A percentile compares a stretch with the other conserved stretches of the same genome.
Conservation (phyloP, 2,797 vertebrate genomes). For the Meda fulgida region DNA sequence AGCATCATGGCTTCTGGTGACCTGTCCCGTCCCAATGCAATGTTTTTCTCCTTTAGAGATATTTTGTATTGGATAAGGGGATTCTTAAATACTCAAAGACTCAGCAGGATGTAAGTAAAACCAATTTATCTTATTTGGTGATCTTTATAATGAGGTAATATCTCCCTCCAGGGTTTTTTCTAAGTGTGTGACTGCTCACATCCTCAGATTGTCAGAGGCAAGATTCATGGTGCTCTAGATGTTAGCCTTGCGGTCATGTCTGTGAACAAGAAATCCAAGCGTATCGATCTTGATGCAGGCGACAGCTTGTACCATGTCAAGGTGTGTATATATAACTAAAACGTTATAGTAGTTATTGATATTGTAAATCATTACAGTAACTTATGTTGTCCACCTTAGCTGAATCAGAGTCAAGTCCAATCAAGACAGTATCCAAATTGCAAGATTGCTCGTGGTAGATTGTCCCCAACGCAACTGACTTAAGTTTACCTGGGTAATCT, state of each 20-base stretch:
- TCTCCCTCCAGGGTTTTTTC: neutral
- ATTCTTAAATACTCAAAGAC: conserved; percentile 87
- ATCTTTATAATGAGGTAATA: neutral
- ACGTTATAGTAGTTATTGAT: conserved; percentile 63
- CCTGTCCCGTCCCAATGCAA: conserved; percentile 23
- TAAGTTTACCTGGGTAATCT: too few relatives aligned
- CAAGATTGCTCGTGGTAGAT: neutral
- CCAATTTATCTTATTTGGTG: neutral
- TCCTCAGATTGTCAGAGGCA: conserved; percentile 83
- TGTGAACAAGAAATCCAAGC: conserved; percentile 89
- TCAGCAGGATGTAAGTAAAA: conserved; percentile 85
- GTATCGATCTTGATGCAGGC: conserved; percentile 91
- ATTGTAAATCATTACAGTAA: neutral
- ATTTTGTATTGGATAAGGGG: conserved; percentile 88
- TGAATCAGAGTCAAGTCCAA: neutral
- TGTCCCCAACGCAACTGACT: too few relatives aligned
- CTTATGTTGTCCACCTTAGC: neutral
- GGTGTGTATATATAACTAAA: conserved; percentile 65
- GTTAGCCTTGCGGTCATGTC: conserved; percentile 92
- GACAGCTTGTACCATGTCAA: conserved; percentile 90
- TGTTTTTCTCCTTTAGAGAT: conserved; percentile 78
- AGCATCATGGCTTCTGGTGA: neutral
- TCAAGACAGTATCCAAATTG: neutral
- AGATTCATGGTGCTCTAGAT: conserved; percentile 87
- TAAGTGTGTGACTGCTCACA: neutral